These are phyloP conservation scores for Brachionichthys hirsutus DNA, from an alignment of 2,113 vertebrate genomes.

Conservation along the genomic window DNA sequence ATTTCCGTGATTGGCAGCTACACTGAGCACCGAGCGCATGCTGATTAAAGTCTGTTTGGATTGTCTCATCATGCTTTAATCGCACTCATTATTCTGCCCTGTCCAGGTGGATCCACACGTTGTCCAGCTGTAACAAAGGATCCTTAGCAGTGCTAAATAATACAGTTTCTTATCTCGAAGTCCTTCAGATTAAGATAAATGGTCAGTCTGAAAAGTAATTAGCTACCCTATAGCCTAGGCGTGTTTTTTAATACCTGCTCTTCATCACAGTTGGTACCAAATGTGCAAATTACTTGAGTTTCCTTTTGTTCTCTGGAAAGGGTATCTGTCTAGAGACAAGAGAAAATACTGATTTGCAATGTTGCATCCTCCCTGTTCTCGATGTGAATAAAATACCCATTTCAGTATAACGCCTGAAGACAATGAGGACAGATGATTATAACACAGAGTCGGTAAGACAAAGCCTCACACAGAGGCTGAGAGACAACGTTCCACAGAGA, in stretches of 20 bases:
- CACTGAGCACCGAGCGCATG: background rate
- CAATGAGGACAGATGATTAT: slow-evolving; percentile 15
- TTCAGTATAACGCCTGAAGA: slow-evolving; percentile 20
- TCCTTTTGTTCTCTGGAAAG: slow-evolving; percentile 47
- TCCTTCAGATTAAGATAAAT: slow-evolving; percentile 69
- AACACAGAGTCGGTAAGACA: slow-evolving; percentile 24
- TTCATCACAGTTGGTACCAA: slow-evolving; percentile 45
- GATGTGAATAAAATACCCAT: slow-evolving; percentile 47
- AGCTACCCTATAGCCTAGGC: slow-evolving; percentile 34
- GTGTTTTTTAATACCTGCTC: slow-evolving; percentile 35
- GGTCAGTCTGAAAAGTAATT: slow-evolving; percentile 69
- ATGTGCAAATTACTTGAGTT: slow-evolving; percentile 48
- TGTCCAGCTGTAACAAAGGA: slow-evolving; percentile 45
- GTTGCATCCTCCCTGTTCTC: slow-evolving; percentile 19
- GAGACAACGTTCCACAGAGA: slow-evolving; percentile 47
- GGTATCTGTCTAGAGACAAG: slow-evolving; percentile 59
- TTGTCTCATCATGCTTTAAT: slow-evolving; percentile 13
- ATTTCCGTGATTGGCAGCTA: background rate
- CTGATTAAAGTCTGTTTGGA: slow-evolving; percentile 4
- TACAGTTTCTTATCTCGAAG: slow-evolving; percentile 43
- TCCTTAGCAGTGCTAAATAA: slow-evolving; percentile 27
- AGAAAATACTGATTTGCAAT: slow-evolving; percentile 73
- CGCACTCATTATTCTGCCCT: slow-evolving; percentile 9
- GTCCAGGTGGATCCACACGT: slow-evolving; percentile 27
- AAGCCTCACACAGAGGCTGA: slow-evolving; percentile 33